These are phyloP conservation scores for Alitta virens DNA, from an alignment of 2,888 invertebrate species.

Conservation along the genomic window DNA sequence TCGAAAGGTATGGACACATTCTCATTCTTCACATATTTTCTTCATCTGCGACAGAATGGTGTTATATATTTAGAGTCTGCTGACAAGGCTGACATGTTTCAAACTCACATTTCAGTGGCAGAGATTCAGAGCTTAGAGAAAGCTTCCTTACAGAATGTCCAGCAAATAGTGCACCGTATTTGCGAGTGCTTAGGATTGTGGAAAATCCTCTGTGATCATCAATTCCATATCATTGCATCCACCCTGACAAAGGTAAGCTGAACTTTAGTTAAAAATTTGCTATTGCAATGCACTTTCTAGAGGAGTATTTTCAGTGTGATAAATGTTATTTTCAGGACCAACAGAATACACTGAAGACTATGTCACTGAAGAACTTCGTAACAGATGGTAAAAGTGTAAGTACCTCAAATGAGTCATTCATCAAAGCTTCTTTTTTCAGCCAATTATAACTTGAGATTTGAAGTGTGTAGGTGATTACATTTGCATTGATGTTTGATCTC, in stretches of 20 bases:
- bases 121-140: constrained; percentile 56
- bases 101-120: constrained; percentile 30
- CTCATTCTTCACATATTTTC: too few species aligned
- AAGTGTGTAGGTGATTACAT: too few species aligned
- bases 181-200: constrained; percentile 90
- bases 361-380: constrained; percentile 60
- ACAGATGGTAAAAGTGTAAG: constrained; percentile 23
- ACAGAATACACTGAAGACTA: constrained; percentile 63
- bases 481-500: background rate
- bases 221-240: constrained; percentile 71
- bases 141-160: constrained; percentile 53
- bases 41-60: too few species aligned
- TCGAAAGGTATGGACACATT: background rate
- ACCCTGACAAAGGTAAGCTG: constrained; percentile 47
- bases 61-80: too few species aligned
- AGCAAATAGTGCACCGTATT: constrained; percentile 64
- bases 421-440: too few species aligned
- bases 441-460: background rate
- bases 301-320: too few species aligned
- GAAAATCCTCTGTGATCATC: constrained; percentile 89
- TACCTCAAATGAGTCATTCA: background rate
- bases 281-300: too few species aligned
- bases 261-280: too few species aligned
- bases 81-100: too few species aligned
- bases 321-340: constrained; percentile 61